Evolutionary conservation across 2,113 vertebrate species (phyloP).

Genomic region (Tyrannus savana): DNA sequence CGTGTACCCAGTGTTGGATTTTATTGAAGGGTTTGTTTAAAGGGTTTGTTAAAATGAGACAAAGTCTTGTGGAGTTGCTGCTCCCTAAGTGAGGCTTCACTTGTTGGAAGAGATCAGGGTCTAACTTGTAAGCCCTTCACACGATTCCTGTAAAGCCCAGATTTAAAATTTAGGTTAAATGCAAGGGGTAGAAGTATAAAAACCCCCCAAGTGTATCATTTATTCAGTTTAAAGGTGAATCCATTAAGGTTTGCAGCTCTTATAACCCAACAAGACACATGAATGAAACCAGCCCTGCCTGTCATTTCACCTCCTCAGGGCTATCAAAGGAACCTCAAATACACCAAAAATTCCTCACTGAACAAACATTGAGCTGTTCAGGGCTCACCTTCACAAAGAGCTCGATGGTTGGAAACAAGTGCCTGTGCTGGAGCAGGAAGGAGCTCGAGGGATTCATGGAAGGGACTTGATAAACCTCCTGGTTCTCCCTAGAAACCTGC

Average conservation of each 20-base stretch:
- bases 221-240: not conserved
- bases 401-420: conserved; percentile 50
- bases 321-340: not conserved
- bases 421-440: conserved; percentile 7
- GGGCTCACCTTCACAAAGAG: conserved; percentile 74
- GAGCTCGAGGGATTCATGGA: not conserved
- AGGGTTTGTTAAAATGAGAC: not conserved
- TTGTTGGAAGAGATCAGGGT: not conserved
- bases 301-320: not conserved
- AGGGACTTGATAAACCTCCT: not conserved
- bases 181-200: not conserved
- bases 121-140: not conserved
- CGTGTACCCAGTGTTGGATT: not conserved
- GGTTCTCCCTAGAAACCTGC: rapidly evolving
- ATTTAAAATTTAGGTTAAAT: not conserved
- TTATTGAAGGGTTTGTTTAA: not conserved
- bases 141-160: not conserved
- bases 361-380: not conserved
- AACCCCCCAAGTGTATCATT: not conserved
- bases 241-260: not conserved
- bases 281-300: not conserved
- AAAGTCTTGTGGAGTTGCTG: not conserved
- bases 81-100: not conserved
- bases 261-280: not conserved
- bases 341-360: not conserved